These are phyloP conservation scores for Procavia capensis DNA, from an alignment of 2,113 vertebrate genomes.

Conservation along the genomic window DNA sequence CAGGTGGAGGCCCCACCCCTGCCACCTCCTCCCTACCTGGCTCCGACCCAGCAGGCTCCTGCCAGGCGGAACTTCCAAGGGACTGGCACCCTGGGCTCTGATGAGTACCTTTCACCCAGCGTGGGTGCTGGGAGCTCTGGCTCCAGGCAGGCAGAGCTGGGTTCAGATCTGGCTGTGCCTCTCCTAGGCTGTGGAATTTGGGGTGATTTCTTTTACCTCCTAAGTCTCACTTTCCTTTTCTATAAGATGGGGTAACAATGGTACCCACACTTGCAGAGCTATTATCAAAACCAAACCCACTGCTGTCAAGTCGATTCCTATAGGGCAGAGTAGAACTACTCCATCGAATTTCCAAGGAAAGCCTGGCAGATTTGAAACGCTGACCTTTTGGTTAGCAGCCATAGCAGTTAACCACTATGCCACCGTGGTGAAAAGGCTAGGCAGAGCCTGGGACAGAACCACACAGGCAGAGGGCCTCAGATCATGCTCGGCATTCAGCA, in stretches of 20 bases:
- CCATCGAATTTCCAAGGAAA: too few relatives aligned
- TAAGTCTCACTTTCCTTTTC: neutral
- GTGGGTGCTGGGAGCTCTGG: neutral
- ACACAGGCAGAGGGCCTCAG: neutral
- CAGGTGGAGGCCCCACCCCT: neutral
- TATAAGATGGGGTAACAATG: neutral
- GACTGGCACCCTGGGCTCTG: neutral
- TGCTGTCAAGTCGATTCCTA: too few relatives aligned
- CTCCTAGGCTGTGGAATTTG: neutral
- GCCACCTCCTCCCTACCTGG: neutral
- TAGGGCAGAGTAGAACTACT: too few relatives aligned
- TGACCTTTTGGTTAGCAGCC: too few relatives aligned
- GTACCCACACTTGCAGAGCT: neutral
- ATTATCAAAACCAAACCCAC: neutral
- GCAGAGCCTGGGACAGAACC: neutral
- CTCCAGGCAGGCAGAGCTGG: neutral
- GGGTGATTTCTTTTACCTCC: neutral
- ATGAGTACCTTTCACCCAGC: neutral
- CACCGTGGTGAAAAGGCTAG: neutral
- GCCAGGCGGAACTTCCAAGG: neutral
- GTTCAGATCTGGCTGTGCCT: neutral
- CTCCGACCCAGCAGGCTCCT: neutral
- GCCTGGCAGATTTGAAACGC: too few relatives aligned
- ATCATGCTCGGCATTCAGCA: neutral
- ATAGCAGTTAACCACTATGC: too few relatives aligned